Evolutionary conservation across 2,888 invertebrate genomes (phyloP).

Genomic region (Prenolepis imparis): DNA sequence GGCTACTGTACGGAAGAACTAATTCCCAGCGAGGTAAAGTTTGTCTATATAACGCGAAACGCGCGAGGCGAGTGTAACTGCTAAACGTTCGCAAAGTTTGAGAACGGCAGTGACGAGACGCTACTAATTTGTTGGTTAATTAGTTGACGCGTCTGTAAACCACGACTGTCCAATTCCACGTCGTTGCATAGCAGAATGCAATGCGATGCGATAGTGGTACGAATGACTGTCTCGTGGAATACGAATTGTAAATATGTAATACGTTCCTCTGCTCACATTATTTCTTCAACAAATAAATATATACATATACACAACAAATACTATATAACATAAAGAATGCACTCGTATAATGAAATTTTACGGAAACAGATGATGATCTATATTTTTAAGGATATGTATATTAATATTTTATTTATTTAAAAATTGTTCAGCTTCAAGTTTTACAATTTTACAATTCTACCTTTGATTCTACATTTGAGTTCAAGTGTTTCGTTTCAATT

Average conservation of each 20-base stretch:
- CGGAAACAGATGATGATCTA: neutral
- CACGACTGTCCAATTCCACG: constrained; percentile 54
- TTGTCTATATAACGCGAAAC: constrained; percentile 46
- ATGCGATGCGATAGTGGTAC: constrained; percentile 26
- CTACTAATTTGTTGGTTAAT: constrained; percentile 77
- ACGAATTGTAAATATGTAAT: constrained; percentile 13
- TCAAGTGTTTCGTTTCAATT: neutral
- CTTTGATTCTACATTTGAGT: neutral
- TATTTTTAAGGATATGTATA: neutral
- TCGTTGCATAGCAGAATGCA: constrained; percentile 53
- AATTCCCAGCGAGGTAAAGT: constrained; percentile 45
- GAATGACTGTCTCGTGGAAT: neutral
- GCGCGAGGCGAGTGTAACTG: constrained; percentile 43
- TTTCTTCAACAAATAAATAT: neutral
- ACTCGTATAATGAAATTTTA: neutral
- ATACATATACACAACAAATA: neutral
- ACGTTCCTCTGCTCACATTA: neutral
- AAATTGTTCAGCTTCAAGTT: neutral
- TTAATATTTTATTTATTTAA: neutral
- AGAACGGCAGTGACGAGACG: constrained; percentile 65
- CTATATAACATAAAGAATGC: neutral
- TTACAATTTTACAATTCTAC: neutral
- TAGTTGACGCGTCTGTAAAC: constrained; percentile 68
- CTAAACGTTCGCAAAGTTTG: constrained; percentile 55
- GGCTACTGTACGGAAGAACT: constrained; percentile 35